Evolutionary conservation across 2,113 vertebrate species (phyloP).

Genomic region (Cephalopterus ornatus): DNA sequence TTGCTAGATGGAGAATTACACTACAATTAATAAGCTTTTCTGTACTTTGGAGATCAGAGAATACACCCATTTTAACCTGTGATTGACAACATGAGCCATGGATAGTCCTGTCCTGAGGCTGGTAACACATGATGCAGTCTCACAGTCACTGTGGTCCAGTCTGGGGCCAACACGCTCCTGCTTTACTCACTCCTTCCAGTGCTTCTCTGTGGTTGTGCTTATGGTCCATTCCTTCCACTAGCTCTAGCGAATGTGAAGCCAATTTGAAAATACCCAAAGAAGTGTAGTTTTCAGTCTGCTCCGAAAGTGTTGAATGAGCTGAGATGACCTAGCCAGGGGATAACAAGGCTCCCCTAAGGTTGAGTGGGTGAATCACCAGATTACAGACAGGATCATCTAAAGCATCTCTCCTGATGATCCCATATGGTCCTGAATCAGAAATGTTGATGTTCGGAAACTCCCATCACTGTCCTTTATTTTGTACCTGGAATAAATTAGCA

Average conservation of each 20-base stretch:
- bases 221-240: neutral
- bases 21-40: neutral
- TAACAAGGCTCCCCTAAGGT: neutral
- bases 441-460: neutral
- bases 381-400: neutral
- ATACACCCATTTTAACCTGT: neutral
- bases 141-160: neutral
- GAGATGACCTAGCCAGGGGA: neutral
- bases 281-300: neutral
- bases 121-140: neutral
- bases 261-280: neutral
- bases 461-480: accelerated
- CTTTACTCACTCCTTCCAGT: neutral
- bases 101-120: neutral
- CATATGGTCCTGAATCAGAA: neutral
- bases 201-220: neutral
- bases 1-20: neutral
- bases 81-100: neutral
- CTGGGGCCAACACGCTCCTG: neutral
- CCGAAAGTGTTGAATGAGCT: neutral
- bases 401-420: neutral
- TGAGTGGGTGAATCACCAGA: neutral
- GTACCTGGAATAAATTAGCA: neutral
- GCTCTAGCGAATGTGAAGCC: neutral
- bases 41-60: neutral